phyloP scores from a whole-genome alignment of 2,797 vertebrate species.

The Sardinella longiceps region DNA sequence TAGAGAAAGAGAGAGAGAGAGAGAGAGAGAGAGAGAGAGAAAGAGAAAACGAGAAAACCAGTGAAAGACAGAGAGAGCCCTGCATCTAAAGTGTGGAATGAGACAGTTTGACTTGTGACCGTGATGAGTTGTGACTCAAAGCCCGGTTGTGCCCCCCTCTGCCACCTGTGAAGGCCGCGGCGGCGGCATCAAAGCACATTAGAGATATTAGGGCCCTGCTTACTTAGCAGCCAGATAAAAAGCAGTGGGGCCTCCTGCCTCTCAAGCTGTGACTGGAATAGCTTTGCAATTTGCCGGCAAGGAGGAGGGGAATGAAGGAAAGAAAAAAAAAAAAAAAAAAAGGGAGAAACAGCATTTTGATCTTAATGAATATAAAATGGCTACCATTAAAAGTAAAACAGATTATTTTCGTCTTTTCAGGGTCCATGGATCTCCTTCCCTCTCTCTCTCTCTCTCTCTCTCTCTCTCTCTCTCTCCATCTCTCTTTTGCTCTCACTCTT shows the following conservation, averaged over 20 bases:
- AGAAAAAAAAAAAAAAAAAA: constrained; percentile 42
- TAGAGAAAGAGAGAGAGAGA: constrained; percentile 54
- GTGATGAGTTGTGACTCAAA: constrained; percentile 61
- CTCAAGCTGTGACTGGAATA: constrained; percentile 98
- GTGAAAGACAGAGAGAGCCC: constrained; percentile 19
- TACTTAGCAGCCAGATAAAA: constrained; percentile 92
- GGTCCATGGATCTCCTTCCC: constrained; percentile 78
- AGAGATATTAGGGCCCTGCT: constrained; percentile 91
- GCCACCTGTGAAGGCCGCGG: constrained; percentile 87
- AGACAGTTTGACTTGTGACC: constrained; percentile 61
- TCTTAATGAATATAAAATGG: constrained; percentile 99
- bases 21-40: constrained; percentile 57
- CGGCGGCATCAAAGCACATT: constrained; percentile 89
- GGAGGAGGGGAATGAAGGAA: constrained; percentile 31
- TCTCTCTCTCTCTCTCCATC: background rate
- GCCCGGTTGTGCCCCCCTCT: constrained; percentile 40
- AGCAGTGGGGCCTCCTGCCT: constrained; percentile 88
- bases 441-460: background rate
- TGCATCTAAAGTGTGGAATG: constrained; percentile 41
- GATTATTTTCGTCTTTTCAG: constrained; percentile 94
- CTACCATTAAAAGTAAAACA: constrained; percentile 97
- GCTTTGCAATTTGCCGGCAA: constrained; percentile 96
- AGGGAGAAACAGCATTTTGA: constrained; percentile 92
- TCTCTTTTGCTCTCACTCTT: background rate
- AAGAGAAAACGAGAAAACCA: constrained; percentile 51